A percentile compares a stretch with the other conserved stretches of the same genome.
Evolutionary conservation across 2,797 vertebrate species (phyloP).

Genomic region (Lates japonicus): DNA sequence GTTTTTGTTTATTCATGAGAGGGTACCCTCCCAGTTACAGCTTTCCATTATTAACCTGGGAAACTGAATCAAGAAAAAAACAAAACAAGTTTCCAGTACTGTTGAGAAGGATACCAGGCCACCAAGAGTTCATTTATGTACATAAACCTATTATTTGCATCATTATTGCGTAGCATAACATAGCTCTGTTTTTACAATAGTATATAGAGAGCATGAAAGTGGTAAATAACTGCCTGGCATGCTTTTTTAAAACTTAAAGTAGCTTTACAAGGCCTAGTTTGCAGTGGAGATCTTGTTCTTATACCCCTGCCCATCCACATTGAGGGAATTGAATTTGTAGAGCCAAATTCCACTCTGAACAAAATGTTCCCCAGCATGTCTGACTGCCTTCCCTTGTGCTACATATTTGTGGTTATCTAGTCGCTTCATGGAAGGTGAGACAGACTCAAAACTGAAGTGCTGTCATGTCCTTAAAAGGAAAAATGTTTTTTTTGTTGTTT

Average conservation of each 20-base stretch:
- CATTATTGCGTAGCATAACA: slow-evolving; percentile 23
- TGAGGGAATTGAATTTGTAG: slow-evolving; percentile 29
- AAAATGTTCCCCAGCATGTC: slow-evolving; percentile 67
- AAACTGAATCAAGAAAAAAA: slow-evolving; percentile 43
- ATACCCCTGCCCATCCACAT: slow-evolving; percentile 28
- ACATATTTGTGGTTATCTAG: slow-evolving; percentile 73
- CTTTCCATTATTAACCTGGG: slow-evolving; percentile 79
- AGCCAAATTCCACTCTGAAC: slow-evolving; percentile 66
- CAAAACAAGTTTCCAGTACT: slow-evolving; percentile 54
- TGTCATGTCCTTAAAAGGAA: slow-evolving; percentile 17
- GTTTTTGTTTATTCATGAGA: slow-evolving; percentile 83
- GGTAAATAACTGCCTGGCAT: slow-evolving; percentile 19
- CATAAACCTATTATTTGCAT: slow-evolving; percentile 22
- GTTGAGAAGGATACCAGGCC: slow-evolving; percentile 38
- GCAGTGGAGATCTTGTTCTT: slow-evolving; percentile 26
- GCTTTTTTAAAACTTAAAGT: slow-evolving; percentile 29
- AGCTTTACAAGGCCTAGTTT: slow-evolving; percentile 35
- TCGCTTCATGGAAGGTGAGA: slow-evolving; percentile 57
- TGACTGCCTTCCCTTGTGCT: slow-evolving; percentile 50
- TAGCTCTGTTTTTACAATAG: slow-evolving; percentile 12
- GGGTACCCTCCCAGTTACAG: slow-evolving; percentile 73
- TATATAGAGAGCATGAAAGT: slow-evolving; percentile 13
- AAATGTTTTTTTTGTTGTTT: too few relatives aligned
- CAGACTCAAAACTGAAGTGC: slow-evolving; percentile 29
- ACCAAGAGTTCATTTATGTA: slow-evolving; percentile 29